Evolutionary conservation across 1,140 invertebrate species (phyloP).

Genomic region (Glossosoma conforme): DNA sequence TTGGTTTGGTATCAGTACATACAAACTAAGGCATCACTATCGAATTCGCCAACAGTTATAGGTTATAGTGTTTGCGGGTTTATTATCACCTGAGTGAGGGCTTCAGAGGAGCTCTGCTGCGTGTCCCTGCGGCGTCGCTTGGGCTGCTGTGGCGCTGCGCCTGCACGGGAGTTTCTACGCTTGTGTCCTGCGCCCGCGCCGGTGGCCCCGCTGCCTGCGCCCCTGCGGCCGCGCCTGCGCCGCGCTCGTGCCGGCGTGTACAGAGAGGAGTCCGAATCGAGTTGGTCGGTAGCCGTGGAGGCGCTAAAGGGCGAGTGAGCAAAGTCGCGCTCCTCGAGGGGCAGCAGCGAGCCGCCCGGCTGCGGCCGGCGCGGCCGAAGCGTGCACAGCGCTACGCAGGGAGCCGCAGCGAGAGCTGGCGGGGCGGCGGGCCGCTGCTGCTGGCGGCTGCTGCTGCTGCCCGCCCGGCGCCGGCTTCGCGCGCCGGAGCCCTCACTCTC

Average conservation of each 20-base stretch:
- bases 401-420: constrained; percentile 37
- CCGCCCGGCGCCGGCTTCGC: constrained; percentile 48
- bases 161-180: too few species aligned
- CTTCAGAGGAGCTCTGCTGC: constrained; percentile 1
- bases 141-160: not conserved
- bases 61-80: too few species aligned
- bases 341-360: constrained; percentile 41
- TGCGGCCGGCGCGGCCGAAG: constrained; percentile 40
- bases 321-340: constrained; percentile 48
- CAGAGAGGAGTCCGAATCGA: constrained; percentile 49
- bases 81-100: not conserved
- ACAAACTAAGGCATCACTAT: too few species aligned
- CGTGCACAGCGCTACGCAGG: constrained; percentile 35
- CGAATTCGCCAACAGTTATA: too few species aligned
- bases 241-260: constrained; percentile 37
- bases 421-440: constrained; percentile 36
- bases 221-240: not conserved
- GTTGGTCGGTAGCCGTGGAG: constrained; percentile 44
- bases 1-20: too few species aligned
- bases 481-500: constrained; percentile 44
- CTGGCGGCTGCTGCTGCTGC: constrained; percentile 43
- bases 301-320: constrained; percentile 50
- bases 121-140: constrained; percentile 1
- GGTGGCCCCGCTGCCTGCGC: not conserved
- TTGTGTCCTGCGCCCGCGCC: not conserved